phyloP scores from a whole-genome alignment of 2,113 vertebrate species.

The Sterna hirundo region DNA sequence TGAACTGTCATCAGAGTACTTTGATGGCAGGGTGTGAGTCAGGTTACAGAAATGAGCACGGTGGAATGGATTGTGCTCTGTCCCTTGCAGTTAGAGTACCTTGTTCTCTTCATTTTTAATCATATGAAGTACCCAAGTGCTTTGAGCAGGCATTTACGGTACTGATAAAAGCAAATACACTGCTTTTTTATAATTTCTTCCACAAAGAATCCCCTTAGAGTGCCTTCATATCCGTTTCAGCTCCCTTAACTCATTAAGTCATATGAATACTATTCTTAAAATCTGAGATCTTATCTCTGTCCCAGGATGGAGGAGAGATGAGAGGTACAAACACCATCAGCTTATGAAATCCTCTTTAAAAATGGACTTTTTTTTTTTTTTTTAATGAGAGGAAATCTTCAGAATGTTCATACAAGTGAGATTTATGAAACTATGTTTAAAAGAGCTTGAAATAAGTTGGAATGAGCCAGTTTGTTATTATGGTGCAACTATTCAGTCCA shows the following conservation, averaged over 20 bases:
- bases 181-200: not conserved
- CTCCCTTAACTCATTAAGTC: slow-evolving; percentile 11
- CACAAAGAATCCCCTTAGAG: not conserved
- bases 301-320: not conserved
- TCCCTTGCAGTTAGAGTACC: not conserved
- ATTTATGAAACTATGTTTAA: slow-evolving; percentile 52
- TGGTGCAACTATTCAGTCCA: slow-evolving; percentile 12
- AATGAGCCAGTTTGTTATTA: slow-evolving; percentile 22
- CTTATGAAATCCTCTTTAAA: slow-evolving; percentile 18
- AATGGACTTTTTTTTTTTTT: not conserved
- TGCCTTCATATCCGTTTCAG: not conserved
- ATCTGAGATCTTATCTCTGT: slow-evolving; percentile 9
- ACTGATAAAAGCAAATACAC: not conserved
- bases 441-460: slow-evolving; percentile 44
- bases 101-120: not conserved
- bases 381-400: not conserved
- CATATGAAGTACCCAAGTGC: not conserved
- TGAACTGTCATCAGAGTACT: not conserved
- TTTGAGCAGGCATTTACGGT: not conserved
- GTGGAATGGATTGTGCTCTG: not conserved
- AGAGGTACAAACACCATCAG: not conserved
- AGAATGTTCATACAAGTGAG: not conserved
- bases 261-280: slow-evolving; percentile 10
- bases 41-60: not conserved
- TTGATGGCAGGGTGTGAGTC: not conserved